Conservation (phyloP, 2,113 vertebrate genomes). For the Craseonycteris thonglongyai region DNA sequence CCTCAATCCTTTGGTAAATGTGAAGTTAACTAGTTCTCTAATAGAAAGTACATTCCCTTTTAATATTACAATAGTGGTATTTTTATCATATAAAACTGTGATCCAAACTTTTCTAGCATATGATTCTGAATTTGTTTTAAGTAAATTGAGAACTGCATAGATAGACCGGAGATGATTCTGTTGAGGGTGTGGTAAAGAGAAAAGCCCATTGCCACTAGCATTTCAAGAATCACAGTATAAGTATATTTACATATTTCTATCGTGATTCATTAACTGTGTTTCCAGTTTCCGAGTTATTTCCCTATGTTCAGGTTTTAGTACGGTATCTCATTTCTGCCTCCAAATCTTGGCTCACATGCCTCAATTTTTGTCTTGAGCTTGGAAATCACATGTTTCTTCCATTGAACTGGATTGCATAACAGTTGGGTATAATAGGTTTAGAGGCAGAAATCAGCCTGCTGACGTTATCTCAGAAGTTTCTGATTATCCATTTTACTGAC, state of each 20-base stretch:
- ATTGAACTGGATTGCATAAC: background rate
- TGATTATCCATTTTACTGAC: background rate
- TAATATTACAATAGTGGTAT: background rate
- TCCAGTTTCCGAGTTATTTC: background rate
- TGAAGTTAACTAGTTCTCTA: background rate
- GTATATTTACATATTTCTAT: background rate
- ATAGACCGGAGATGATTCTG: background rate
- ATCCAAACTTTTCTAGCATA: background rate
- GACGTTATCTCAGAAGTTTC: background rate
- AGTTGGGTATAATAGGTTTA: background rate
- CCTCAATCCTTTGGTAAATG: background rate
- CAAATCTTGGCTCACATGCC: background rate
- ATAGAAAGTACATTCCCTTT: background rate
- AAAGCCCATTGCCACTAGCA: background rate
- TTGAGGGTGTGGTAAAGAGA: background rate
- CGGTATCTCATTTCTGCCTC: background rate
- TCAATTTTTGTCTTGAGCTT: background rate
- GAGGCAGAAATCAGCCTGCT: background rate
- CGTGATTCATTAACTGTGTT: background rate
- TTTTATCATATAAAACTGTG: background rate
- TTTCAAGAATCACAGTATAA: background rate
- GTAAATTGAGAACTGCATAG: background rate
- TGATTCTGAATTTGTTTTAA: conserved; percentile 20
- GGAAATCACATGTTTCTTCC: background rate
- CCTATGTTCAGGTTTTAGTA: background rate